phyloP scores from a whole-genome alignment of 2,888 invertebrate genomes.

The Cryptops parisi region DNA sequence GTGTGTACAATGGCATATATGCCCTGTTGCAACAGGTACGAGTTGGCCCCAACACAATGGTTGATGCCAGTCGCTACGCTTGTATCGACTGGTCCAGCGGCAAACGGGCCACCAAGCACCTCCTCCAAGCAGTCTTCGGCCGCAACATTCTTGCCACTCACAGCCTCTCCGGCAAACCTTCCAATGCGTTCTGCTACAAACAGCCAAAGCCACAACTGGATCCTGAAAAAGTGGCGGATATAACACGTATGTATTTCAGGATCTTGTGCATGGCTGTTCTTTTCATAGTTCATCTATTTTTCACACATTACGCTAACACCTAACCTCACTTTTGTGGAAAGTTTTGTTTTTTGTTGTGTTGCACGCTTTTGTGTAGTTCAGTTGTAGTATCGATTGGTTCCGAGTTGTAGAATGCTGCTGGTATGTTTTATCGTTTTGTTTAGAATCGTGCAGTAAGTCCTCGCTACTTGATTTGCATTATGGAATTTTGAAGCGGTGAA shows the following conservation, averaged over 20 bases:
- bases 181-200: conserved; percentile 3
- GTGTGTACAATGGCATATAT: background rate
- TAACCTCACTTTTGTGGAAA: too few species aligned
- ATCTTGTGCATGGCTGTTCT: too few species aligned
- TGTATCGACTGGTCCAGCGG: conserved; percentile 8
- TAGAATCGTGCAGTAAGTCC: too few species aligned
- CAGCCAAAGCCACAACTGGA: conserved; percentile 4
- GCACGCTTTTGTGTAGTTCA: too few species aligned
- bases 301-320: too few species aligned
- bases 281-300: too few species aligned
- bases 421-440: too few species aligned
- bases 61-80: conserved; percentile 3
- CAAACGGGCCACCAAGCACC: conserved; percentile 7
- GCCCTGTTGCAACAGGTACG: conserved; percentile 4
- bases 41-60: conserved; percentile 4
- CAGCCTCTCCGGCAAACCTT: conserved; percentile 2
- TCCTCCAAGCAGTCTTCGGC: background rate
- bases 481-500: too few species aligned
- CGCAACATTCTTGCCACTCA: background rate
- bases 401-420: too few species aligned
- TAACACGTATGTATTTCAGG: conserved; percentile 5
- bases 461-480: too few species aligned
- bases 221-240: conserved; percentile 6
- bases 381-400: too few species aligned
- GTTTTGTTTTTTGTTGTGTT: too few species aligned